phyloP scores from a whole-genome alignment of 2,888 invertebrate genomes.

The Eubasilissa splendida region DNA sequence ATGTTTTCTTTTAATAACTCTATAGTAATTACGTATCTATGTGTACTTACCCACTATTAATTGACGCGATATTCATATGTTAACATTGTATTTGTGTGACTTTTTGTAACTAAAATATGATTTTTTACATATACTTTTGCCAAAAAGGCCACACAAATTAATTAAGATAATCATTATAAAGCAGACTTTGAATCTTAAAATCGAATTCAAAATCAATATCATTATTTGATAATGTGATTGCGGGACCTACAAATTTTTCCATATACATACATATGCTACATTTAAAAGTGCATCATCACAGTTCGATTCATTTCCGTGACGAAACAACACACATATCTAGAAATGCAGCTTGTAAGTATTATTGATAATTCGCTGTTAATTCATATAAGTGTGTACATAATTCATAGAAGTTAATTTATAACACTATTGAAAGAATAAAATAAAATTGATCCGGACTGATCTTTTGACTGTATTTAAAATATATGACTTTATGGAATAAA shows the following conservation, averaged over 20 bases:
- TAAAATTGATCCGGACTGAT: neutral
- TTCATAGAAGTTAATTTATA: neutral
- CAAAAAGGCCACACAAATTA: too few relatives aligned
- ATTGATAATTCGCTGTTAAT: neutral
- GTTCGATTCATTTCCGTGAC: neutral
- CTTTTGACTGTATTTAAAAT: neutral
- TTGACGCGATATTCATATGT: too few relatives aligned
- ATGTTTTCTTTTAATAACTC: neutral
- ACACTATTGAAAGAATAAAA: neutral
- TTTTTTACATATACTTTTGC: too few relatives aligned
- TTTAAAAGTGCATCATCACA: neutral
- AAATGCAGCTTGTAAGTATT: conserved; percentile 35
- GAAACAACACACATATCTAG: neutral
- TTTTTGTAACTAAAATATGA: too few relatives aligned
- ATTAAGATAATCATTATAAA: too few relatives aligned
- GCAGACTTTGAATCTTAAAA: too few relatives aligned
- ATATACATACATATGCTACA: neutral
- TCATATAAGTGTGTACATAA: neutral
- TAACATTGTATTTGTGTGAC: too few relatives aligned
- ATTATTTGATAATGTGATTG: neutral
- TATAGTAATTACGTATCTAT: neutral
- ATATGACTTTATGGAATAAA: too few relatives aligned
- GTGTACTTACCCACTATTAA: too few relatives aligned
- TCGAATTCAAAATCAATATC: neutral
- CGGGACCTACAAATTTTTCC: neutral